Evolutionary conservation across 2,113 vertebrate genomes (phyloP), one percentile per base, ranked within the genome.

Genomic region (Lynx canadensis): DNA sequence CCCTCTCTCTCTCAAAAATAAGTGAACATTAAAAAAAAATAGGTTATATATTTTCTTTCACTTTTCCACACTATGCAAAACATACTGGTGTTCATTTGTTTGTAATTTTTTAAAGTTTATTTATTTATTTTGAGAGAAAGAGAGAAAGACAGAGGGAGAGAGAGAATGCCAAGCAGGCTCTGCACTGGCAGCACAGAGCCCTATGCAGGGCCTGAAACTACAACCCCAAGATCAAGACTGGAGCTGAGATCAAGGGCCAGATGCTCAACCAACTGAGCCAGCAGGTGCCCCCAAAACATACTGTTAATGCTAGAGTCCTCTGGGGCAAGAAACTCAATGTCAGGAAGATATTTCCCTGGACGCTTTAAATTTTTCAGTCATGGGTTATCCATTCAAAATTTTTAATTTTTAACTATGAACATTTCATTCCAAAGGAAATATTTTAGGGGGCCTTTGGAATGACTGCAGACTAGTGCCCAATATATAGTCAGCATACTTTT

Each of bases 391-490:
- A 87, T 79, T 93, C 48, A 60, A 89, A 63, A 31, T 38, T 92
- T 80, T 65, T 15, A 91, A 82, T 93, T 76, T 91, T 88, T 76
- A 60, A 89, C 76, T 36, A 83, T 57, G n/a, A 91, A 31, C 74
- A 55, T 76, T 45, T 57, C 63, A 80, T 89, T 83, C 71, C n/a
- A 83, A 86, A 82, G n/a, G 71, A 82, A 95, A 18, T 60, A 48
- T 63, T 95, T 89, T 57, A 96, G 19, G 65, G 45, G 85, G 45
- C 86, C 25, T 84, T 76, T 83, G 33, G 93, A 52, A 88, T 38
- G 52, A 10, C 82, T 73, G 8, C 79, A 74, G 60, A 52, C 74
- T 23, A 36, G 7, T 19, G 21, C 23, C 41, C 21, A 81, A 66
- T 14, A 18, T 9, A 16, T 36, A 63, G 52, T 4, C n/a, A 68